Base-by-base conservation (phyloP, 2,113 vertebrate genomes). In the Pristiophorus japonicus region DNA sequence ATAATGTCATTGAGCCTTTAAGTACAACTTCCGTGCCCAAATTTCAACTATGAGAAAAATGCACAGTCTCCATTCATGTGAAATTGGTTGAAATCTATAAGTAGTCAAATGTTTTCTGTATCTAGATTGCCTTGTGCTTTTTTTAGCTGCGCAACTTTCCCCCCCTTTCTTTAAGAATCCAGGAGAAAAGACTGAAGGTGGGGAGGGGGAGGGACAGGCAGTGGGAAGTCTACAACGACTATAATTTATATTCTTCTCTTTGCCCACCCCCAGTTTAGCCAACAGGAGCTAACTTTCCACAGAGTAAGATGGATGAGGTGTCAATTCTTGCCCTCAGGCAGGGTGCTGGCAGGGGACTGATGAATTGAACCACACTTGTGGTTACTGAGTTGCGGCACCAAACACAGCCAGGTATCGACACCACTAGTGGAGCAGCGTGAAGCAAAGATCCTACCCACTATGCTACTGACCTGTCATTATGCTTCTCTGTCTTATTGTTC, bases 281-380 rank as follows among this genome's bases (percentile, higher is more conserved):
- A 91, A 91, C 88, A 42, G 88, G 88, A 38, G 88, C 38, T n/a
- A 92, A 38, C n/a, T 4, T 63, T 38, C 59, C 34, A 63, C 34
- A 92, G 88, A 63, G 88, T n/a, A 92, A 92, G 88, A 92, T 92
- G 88, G 88, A 92, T 92, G 88, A 92, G 88, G 59, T 62, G 59
- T n/a, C 88, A 65, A 34, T 65, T 63, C 7, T 38, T 38, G 88
- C 88, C n/a, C 88, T 81, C 88, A 92, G 88, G 88, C 59, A 92
- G 4, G 59, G 18, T 65, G 11, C 27, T 18, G 51, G 87, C 87
- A 90, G 87, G 87, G 47, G 30, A 34, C 30, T 90, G 51, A 59
- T 90, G 87, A 59, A 59, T 55, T 90, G 27, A 90, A 34, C 38
- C 78, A 81, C 38, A 81, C 5, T 42, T 45, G 16, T 22, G 70